Conservation (phyloP, 2,113 vertebrate species). For the Nanorana parkeri region DNA sequence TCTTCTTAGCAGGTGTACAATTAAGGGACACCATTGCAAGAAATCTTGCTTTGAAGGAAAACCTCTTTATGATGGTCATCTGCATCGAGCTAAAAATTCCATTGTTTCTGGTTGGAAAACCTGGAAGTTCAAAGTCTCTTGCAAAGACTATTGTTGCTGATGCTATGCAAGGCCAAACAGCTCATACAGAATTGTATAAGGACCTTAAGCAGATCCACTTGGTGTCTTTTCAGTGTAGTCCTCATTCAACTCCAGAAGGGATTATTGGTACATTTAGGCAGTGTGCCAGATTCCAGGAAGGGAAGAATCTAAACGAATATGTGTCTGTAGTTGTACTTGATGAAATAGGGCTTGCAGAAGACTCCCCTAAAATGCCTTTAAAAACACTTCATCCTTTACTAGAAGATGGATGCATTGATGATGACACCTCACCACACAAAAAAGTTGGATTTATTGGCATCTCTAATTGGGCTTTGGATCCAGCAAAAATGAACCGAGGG, state of each 20-base stretch:
- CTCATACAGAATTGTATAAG: constrained; percentile 86
- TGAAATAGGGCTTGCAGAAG: constrained; percentile 95
- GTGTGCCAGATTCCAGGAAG: constrained; percentile 94
- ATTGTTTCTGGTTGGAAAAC: constrained; percentile 95
- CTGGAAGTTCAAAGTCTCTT: constrained; percentile 96
- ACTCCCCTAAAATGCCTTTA: constrained; percentile 95
- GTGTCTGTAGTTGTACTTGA: constrained; percentile 95
- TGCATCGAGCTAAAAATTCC: constrained; percentile 95
- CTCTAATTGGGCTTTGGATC: constrained; percentile 97
- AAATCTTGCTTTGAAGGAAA: constrained; percentile 93
- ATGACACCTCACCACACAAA: constrained; percentile 86
- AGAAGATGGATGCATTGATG: constrained; percentile 95
- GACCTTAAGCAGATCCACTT: constrained; percentile 90
- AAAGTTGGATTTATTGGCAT: constrained; percentile 96
- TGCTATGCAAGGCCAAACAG: constrained; percentile 93
- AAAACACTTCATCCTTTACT: constrained; percentile 93
- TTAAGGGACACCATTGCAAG: constrained; percentile 86
- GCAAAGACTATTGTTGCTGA: constrained; percentile 94
- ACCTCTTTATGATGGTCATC: constrained; percentile 97
- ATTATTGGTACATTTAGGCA: constrained; percentile 95
- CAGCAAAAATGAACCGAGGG: constrained; percentile 97
- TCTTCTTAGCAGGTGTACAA: constrained; percentile 81
- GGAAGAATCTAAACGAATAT: constrained; percentile 88
- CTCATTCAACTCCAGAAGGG: constrained; percentile 94
- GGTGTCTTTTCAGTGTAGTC: constrained; percentile 97